Conservation (phyloP, 2,888 invertebrate genomes). For the Philhelius pedissequus region DNA sequence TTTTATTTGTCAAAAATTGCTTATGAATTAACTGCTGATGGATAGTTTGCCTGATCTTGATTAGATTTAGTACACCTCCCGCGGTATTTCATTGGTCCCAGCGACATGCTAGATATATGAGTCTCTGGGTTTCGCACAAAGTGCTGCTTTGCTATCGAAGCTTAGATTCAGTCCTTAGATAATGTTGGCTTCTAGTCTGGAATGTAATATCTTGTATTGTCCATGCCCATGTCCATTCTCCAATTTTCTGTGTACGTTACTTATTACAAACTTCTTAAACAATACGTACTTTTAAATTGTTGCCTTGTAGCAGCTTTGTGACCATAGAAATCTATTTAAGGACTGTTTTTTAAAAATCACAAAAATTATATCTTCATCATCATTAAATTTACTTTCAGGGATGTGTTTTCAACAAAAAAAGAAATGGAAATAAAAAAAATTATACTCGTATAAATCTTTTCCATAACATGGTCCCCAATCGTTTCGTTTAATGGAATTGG, state of each 20-base stretch:
- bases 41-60: no score
- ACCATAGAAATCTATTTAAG: slow-evolving; percentile 17
- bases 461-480: slow-evolving; percentile 17
- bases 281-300: not conserved
- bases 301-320: not conserved
- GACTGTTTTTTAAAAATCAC: not conserved
- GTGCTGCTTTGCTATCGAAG: no score
- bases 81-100: no score
- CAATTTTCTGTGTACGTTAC: not conserved
- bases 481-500: not conserved
- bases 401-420: slow-evolving; percentile 1
- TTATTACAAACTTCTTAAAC: not conserved
- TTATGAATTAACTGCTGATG: no score
- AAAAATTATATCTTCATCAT: slow-evolving; percentile 9
- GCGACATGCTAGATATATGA: no score
- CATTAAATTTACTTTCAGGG: slow-evolving; percentile 10
- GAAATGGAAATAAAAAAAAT: not conserved
- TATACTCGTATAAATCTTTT: not conserved
- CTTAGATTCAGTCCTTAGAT: no score
- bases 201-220: no score
- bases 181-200: no score
- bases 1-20: no score
- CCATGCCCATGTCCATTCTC: no score
- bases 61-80: no score
- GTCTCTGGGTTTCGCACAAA: no score